A percentile compares a stretch with the other conserved stretches of the same genome.
phyloP scores from a whole-genome alignment of 2,797 vertebrate species.

The Lutjanus campechanus region DNA sequence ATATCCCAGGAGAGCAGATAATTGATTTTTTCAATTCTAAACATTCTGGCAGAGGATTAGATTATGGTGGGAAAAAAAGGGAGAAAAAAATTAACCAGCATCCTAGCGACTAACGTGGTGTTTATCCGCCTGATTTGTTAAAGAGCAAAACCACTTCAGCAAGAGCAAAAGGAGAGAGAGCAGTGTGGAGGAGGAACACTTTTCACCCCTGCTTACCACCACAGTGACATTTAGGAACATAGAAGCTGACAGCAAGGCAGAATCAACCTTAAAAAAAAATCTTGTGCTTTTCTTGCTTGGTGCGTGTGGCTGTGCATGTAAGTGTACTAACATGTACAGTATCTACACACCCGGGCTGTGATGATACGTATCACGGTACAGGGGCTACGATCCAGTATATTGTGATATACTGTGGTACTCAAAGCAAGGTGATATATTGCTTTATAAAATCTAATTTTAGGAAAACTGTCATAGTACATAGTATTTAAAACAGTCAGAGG shows the following conservation, averaged over 20 bases:
- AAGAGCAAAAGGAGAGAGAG: conserved; percentile 22
- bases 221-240: conserved; percentile 65
- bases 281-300: conserved; percentile 14
- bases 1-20: conserved; percentile 57
- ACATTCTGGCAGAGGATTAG: conserved; percentile 61
- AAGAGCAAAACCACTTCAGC: conserved; percentile 51
- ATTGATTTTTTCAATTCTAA: conserved; percentile 70
- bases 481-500: too few species aligned
- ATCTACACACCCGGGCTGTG: too few species aligned
- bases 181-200: conserved; percentile 37
- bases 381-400: too few species aligned
- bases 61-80: conserved; percentile 46
- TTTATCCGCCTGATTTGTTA: conserved; percentile 71
- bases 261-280: conserved; percentile 42
- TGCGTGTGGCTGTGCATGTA: conserved; percentile 2
- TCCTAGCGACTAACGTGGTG: conserved; percentile 46
- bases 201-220: conserved; percentile 24
- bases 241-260: conserved; percentile 45
- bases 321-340: background rate
- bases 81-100: conserved; percentile 52
- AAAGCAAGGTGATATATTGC: too few species aligned
- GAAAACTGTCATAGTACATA: too few species aligned
- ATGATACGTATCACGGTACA: too few species aligned
- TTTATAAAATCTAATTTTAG: too few species aligned
- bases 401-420: too few species aligned